Evolutionary conservation across 1,140 invertebrate genomes (phyloP).

Genomic region (Drosophila azteca): DNA sequence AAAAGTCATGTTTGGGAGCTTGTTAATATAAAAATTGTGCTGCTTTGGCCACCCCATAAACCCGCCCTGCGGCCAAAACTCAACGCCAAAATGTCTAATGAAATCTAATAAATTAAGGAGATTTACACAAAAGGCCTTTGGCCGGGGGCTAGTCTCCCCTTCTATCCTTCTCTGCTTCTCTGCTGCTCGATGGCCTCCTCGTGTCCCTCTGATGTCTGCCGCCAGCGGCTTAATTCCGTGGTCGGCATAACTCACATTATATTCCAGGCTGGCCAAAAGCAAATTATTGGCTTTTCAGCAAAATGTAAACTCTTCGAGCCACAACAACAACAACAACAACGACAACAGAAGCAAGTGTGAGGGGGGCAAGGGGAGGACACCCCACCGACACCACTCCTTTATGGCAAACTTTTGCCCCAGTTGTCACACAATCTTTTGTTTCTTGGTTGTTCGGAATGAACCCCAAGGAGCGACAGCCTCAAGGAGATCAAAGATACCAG

Average conservation of each 20-base stretch:
- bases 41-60: conserved; percentile 2
- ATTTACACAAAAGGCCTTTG: conserved; percentile 71
- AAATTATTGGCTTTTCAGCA: conserved; percentile 59
- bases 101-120: conserved; percentile 81
- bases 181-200: neutral
- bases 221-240: conserved; percentile 49
- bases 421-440: conserved; percentile 57
- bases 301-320: conserved; percentile 45
- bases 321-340: too few species aligned
- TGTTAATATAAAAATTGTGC: conserved; percentile 72
- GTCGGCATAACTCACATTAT: conserved; percentile 61
- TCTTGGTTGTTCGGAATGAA: conserved; percentile 5
- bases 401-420: conserved; percentile 36
- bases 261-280: conserved; percentile 7
- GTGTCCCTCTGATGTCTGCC: neutral
- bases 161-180: too few species aligned
- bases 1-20: conserved; percentile 62
- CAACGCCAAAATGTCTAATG: conserved; percentile 72
- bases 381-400: too few species aligned
- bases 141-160: conserved; percentile 20
- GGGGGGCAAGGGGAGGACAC: too few species aligned
- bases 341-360: conserved; percentile 47
- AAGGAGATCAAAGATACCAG: conserved; percentile 30
- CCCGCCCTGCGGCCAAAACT: conserved; percentile 51
- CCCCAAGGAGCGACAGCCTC: conserved; percentile 1